Percentiles rank a stretch among this genome's conserved stretches.
phyloP scores from a whole-genome alignment of 2,113 vertebrate species.

The Pteropus alecto region DNA sequence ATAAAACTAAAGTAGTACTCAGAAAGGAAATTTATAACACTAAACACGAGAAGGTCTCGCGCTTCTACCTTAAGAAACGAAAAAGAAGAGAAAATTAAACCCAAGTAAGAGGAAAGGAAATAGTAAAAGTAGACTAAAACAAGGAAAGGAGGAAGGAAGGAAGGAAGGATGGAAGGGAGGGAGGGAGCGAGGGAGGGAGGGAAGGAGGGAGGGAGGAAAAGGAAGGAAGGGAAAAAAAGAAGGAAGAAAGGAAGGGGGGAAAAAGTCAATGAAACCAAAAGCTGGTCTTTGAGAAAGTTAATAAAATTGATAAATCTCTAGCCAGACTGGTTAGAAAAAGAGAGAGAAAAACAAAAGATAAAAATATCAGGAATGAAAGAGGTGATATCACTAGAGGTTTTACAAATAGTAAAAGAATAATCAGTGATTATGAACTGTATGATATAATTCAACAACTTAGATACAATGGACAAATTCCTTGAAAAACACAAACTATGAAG shows the following conservation, averaged over 20 bases:
- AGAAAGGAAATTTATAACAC: background rate
- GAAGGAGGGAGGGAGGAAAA: no score
- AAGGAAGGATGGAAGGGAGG: no score
- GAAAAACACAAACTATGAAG: background rate
- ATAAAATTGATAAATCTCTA: background rate
- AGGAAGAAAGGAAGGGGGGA: no score
- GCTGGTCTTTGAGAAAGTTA: background rate
- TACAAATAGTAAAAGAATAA: background rate
- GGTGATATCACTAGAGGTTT: background rate
- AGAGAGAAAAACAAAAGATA: background rate
- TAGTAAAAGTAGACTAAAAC: background rate
- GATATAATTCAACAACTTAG: background rate
- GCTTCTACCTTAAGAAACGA: background rate
- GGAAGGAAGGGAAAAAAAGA: no score
- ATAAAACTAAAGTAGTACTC: background rate
- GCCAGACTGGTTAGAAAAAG: background rate
- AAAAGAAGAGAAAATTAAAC: background rate
- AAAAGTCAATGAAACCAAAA: background rate
- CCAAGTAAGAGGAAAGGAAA: background rate
- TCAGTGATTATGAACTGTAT: background rate
- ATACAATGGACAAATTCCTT: background rate
- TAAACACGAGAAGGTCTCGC: background rate
- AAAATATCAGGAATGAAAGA: background rate
- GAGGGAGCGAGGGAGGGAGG: no score
- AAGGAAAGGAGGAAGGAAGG: no score